Percentiles rank a stretch among this genome's conserved stretches.
phyloP scores from a whole-genome alignment of 2,797 vertebrate genomes.

The Sebastes trivittatus region DNA sequence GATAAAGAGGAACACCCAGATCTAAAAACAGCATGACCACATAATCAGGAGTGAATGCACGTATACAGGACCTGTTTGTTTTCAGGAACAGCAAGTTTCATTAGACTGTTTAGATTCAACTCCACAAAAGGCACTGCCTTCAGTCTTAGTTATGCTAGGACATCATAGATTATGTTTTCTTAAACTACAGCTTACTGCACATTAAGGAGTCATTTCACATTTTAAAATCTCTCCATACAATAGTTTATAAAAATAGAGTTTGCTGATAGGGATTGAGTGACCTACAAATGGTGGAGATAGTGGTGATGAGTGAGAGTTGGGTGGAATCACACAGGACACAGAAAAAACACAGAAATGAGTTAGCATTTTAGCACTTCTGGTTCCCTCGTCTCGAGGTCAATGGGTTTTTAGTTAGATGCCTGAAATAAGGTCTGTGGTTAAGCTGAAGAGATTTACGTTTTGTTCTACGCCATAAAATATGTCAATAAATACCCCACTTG shows the following conservation, averaged over 20 bases:
- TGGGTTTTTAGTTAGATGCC: no score
- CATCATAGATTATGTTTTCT: not conserved
- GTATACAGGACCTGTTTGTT: not conserved
- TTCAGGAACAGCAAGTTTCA: not conserved
- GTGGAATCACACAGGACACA: not conserved
- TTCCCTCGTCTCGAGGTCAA: no score
- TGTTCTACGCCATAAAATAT: no score
- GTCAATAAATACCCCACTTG: no score
- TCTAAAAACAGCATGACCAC: constrained; percentile 8
- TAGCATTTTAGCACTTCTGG: no score
- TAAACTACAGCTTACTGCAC: not conserved
- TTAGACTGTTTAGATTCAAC: not conserved
- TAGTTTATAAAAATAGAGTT: not conserved
- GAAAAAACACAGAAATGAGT: no score
- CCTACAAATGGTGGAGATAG: not conserved
- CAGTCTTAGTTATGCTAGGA: not conserved
- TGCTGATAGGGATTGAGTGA: not conserved
- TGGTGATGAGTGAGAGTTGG: not conserved
- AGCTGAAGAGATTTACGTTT: no score
- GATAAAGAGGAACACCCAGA: constrained; percentile 57
- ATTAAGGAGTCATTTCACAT: not conserved
- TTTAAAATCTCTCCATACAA: not conserved
- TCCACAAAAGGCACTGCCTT: not conserved
- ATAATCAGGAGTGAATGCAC: not conserved
- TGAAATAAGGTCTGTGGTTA: no score